Evolutionary conservation across 1,140 invertebrate species (phyloP).

Genomic region (Drosophila nigromelanica): DNA sequence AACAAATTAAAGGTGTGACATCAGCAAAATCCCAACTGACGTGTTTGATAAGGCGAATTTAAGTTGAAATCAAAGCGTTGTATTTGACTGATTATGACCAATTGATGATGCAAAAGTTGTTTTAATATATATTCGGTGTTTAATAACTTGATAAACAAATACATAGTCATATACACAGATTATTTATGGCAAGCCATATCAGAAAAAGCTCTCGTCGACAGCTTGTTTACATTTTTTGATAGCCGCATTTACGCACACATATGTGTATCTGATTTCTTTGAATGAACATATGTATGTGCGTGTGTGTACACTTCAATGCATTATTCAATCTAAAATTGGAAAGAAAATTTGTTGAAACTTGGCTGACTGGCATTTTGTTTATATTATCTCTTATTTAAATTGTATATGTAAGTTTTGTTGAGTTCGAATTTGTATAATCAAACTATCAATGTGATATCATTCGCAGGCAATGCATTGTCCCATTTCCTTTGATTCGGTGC

Average conservation of each 20-base stretch:
- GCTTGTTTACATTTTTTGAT: conserved; percentile 18
- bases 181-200: conserved; percentile 47
- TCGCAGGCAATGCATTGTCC: conserved; percentile 84
- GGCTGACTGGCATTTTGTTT: no score
- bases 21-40: neutral
- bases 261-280: no score
- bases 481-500: conserved; percentile 88
- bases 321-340: no score
- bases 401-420: no score
- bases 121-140: neutral
- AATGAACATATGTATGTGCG: no score
- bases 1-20: neutral
- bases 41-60: neutral
- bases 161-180: neutral
- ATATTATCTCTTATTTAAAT: no score
- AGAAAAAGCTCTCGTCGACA: neutral
- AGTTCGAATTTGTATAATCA: no score
- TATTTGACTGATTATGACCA: neutral
- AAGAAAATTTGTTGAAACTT: no score
- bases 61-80: neutral
- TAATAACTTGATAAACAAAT: conserved; percentile 14
- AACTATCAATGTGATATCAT: no score
- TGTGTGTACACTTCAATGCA: no score
- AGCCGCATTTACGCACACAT: no score
- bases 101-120: conserved; percentile 1